Percentiles rank a stretch among this genome's conserved stretches.
These are phyloP conservation scores for Montipora capitata DNA, from an alignment of 92 coral and sea anemone genomes.

Conservation along the genomic window DNA sequence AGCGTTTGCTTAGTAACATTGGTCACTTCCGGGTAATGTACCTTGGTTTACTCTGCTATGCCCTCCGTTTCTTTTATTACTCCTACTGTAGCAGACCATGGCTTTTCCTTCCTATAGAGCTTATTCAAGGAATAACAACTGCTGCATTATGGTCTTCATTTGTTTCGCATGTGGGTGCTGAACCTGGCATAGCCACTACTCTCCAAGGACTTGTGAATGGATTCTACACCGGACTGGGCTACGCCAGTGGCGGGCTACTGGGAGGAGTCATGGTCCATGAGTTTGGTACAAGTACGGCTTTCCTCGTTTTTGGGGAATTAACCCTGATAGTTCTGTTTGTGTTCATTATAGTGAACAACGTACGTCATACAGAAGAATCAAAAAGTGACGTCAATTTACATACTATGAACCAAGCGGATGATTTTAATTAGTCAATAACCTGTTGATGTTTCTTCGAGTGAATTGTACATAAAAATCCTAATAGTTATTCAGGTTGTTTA, in stretches of 20 bases:
- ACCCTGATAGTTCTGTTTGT: conserved; percentile 91
- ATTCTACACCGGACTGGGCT: conserved; percentile 95
- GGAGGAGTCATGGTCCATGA: conserved; percentile 97
- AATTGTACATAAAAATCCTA: conserved; percentile 7
- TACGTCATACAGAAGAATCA: conserved; percentile 58
- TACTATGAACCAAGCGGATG: conserved; percentile 35
- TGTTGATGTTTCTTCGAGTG: neutral
- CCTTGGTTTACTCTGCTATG: conserved; percentile 93
- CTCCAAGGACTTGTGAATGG: conserved; percentile 97
- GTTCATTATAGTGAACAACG: conserved; percentile 88
- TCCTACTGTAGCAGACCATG: conserved; percentile 95
- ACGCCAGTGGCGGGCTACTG: conserved; percentile 94
- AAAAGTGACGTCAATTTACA: conserved; percentile 11
- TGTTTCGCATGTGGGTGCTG: conserved; percentile 95
- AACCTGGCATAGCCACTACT: conserved; percentile 90
- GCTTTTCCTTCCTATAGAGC: conserved; percentile 95
- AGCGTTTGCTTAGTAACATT: conserved; percentile 85
- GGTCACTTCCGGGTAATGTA: conserved; percentile 94
- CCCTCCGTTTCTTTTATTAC: conserved; percentile 95
- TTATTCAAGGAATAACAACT: conserved; percentile 95
- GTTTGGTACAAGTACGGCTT: conserved; percentile 96
- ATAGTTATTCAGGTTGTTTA: neutral
- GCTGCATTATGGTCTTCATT: conserved; percentile 99
- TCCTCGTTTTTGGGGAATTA: conserved; percentile 93
- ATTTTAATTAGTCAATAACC: conserved; percentile 28